Evolutionary conservation across 2,888 invertebrate species (phyloP), one percentile per base, ranked within the genome.

Genomic region (Bursaphelenchus okinawaensis): DNA sequence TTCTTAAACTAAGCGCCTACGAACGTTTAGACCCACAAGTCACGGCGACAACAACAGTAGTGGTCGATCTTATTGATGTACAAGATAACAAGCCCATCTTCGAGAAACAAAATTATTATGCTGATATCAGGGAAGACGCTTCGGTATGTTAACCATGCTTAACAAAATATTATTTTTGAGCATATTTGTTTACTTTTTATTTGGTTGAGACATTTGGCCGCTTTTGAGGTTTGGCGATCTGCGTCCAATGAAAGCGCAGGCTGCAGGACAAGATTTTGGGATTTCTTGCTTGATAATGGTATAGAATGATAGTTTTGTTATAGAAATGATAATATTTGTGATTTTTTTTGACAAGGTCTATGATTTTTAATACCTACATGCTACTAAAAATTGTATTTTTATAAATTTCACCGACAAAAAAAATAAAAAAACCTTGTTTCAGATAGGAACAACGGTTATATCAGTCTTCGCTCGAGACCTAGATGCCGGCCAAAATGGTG

Each of bases 41-140:
- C 9, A 73, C 75, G n/a, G 70, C 74, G n/a, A 75, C 71, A 27
- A 68, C 77, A 20, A 75, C 76, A 1, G 76, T 81, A 1, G 70
- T 78, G 22, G 91, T 96, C 62, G 92, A 92, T 83, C 93, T 96
- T 0, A 84, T 91, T 62, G 96, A 96, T 84, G 90, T 91, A 72
- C 72, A 72, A 51, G 96, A 96, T 84, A 93, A 96, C 82, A 88
- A 90, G 22, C 96, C 96, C 0, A 88, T 88, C 6, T 96, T 96
- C 83, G 95, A 95, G 84, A 89, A 91, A 84, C 89, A 89, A 65
- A 90, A 91, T 75, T 95, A 94, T 83, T 91, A 91, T 76, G 90
- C 92, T 0, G 89, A 90, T 16, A 89, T 95, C 0, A 85, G 91
- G 24, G 96, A 96, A 84, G 90, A 91, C 4, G 91, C 79, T 52